Conservation (phyloP, 2,797 vertebrate species). For the Stomatorhinus walkeri region DNA sequence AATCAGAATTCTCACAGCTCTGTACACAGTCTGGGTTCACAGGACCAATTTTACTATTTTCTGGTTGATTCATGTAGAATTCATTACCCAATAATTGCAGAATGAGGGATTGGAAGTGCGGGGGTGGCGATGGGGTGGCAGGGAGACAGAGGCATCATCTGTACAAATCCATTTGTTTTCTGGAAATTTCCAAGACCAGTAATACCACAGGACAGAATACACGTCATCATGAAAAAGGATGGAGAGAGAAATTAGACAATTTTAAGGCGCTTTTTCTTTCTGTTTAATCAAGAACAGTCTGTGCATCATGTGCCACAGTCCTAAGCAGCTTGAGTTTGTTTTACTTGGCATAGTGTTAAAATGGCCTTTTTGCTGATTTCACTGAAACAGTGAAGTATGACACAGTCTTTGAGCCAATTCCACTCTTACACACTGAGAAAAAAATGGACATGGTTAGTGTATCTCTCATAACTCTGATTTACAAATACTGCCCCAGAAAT, state of each 20-base stretch:
- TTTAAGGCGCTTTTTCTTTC: neutral
- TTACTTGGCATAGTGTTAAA: neutral
- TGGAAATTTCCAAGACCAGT: neutral
- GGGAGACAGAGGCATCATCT: neutral
- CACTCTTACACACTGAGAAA: neutral
- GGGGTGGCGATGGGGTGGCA: neutral
- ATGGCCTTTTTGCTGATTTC: neutral
- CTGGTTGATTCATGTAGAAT: neutral
- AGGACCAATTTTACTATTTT: neutral
- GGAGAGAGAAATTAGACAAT: neutral
- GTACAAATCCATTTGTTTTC: neutral
- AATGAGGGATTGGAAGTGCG: neutral
- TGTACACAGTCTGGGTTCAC: neutral
- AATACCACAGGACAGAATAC: neutral
- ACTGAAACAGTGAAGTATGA: neutral
- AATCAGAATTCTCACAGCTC: neutral
- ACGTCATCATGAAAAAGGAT: neutral
- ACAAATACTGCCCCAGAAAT: neutral
- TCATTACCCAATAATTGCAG: neutral
- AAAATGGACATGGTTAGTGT: neutral
- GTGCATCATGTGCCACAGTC: neutral
- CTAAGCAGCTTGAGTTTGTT: neutral
- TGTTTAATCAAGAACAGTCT: neutral
- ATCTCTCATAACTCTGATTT: neutral
- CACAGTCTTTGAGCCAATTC: neutral